Evolutionary conservation across 2,797 vertebrate genomes (phyloP).

Genomic region (Sus cebifrons): DNA sequence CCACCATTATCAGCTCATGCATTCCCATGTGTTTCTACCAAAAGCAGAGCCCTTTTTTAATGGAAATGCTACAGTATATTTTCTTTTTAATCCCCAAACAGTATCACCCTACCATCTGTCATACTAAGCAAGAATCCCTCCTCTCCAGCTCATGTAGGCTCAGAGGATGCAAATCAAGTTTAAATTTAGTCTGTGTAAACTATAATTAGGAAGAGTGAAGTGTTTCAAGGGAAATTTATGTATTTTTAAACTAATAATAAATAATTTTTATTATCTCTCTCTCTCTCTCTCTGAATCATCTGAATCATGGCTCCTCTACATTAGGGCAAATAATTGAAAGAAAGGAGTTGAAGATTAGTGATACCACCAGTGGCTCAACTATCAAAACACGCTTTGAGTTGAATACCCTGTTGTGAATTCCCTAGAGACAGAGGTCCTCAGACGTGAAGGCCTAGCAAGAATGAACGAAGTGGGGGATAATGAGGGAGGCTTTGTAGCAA

Average conservation of each 20-base stretch:
- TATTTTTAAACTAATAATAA: conserved; percentile 59
- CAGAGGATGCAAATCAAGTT: conserved; percentile 72
- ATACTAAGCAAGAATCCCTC: conserved; percentile 65
- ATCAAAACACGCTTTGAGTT: conserved; percentile 60
- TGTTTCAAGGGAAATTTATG: conserved; percentile 4
- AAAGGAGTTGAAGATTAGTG: background rate
- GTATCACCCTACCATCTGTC: conserved; percentile 65
- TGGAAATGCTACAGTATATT: conserved; percentile 66
- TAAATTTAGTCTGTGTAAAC: conserved; percentile 67
- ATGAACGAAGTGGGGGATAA: conserved; percentile 89
- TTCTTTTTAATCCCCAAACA: conserved; percentile 77
- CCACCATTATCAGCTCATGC: background rate
- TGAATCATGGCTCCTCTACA: background rate
- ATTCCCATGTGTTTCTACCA: background rate
- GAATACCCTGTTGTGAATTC: conserved; percentile 53
- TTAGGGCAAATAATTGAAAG: background rate
- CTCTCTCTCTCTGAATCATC: background rate
- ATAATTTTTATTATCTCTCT: conserved; percentile 36
- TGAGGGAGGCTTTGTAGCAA: conserved; percentile 91
- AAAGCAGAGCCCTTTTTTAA: conserved; percentile 21
- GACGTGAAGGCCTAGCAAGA: conserved; percentile 82
- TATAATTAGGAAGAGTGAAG: conserved; percentile 40
- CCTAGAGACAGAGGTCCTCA: conserved; percentile 72
- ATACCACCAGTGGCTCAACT: background rate
- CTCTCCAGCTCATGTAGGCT: conserved; percentile 36